Evolutionary conservation across 1,140 invertebrate genomes (phyloP).

Genomic region (Lucilia cuprina): DNA sequence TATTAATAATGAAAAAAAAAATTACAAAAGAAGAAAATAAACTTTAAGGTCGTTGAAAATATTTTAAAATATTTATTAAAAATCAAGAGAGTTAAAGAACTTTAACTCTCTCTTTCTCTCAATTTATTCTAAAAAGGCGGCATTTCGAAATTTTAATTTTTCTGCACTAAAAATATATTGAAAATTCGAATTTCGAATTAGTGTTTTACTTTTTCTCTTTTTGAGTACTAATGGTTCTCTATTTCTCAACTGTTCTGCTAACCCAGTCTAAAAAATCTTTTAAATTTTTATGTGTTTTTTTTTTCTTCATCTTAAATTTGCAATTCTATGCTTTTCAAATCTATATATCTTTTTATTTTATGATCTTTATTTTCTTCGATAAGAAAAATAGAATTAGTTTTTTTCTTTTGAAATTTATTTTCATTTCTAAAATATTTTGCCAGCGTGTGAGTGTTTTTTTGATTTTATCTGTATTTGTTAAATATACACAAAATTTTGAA

Average conservation of each 20-base stretch:
- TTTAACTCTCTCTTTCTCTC: too few relatives aligned
- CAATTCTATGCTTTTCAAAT: not conserved
- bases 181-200: not conserved
- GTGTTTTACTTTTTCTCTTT: not conserved
- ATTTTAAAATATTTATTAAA: not conserved
- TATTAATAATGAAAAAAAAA: not conserved
- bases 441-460: not conserved
- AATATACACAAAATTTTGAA: not conserved
- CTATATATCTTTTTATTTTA: not conserved
- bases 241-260: constrained; percentile 24
- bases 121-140: too few relatives aligned
- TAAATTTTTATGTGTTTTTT: not conserved
- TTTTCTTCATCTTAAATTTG: not conserved
- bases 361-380: not conserved
- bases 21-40: not conserved
- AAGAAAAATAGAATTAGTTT: too few relatives aligned
- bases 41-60: not conserved
- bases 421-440: not conserved
- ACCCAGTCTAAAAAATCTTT: not conserved
- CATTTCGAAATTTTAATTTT: too few relatives aligned
- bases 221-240: not conserved
- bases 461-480: not conserved
- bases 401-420: not conserved
- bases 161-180: not conserved
- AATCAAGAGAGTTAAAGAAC: too few relatives aligned